Evolutionary conservation across 2,797 vertebrate genomes (phyloP), one percentile per base, ranked within the genome.

Genomic region (Enteromius treurensis): DNA sequence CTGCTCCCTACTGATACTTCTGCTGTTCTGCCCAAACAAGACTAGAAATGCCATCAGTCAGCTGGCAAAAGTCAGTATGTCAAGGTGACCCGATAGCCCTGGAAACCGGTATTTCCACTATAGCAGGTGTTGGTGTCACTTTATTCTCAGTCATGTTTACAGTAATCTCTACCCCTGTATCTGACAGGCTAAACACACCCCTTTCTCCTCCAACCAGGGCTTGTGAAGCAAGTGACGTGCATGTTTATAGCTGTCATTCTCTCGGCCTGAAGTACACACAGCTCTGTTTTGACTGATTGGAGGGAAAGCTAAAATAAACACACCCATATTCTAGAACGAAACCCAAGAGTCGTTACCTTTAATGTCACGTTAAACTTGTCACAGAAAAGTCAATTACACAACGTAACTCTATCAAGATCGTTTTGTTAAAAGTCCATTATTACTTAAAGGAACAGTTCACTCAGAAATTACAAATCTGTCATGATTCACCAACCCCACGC

Each of bases 51-150:
- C 5, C 21, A 82, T 37, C n/a, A 17, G 69, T 67, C 37, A 73
- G 51, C 34, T 73, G 68, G 58, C 51, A 45, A 79, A 70, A 19
- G 51, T 77, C 68, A 53, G 32, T 74, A 37, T 37, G 70, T 51
- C 80, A 86, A 79, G 69, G 69, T 82, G 26, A 68, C 60, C 60
- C 17, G 45, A 71, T 26, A 67, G 34, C 47, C 9, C 26, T 29
- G 15, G 45, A 23, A 17, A 15, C 15, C 68, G 40, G 21, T 65
- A 17, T 76, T 73, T 79, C 11, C 11, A 77, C 49, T 75, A 49
- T 42, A 82, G 49, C 85, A 82, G 76, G 80, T 86, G 80, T 62
- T 80, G 2, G 6, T 82, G 60, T 19, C 37, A 67, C 14, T 32
- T 51, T 21, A n/a, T 53, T 82, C 75, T 69, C 60, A 51, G 40